phyloP scores from a whole-genome alignment of 2,113 vertebrate genomes.

The Lamprotornis superbus region DNA sequence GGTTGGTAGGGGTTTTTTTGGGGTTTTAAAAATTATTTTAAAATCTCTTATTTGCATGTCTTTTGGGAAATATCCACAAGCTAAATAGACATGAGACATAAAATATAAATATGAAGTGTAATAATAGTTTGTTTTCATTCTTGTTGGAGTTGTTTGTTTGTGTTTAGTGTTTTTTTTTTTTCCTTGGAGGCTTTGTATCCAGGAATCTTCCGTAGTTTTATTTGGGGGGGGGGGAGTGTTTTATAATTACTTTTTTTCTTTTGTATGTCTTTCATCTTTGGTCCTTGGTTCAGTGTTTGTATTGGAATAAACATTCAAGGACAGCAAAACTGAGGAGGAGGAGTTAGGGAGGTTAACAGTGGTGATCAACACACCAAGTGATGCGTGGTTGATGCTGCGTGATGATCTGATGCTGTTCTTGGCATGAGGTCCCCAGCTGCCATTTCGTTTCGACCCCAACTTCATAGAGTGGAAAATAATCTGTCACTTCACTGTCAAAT shows the following conservation, averaged over 20 bases:
- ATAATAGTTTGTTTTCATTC: not conserved
- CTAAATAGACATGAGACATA: not conserved
- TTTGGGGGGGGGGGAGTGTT: too few species aligned
- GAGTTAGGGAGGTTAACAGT: not conserved
- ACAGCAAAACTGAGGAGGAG: not conserved
- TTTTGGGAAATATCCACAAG: not conserved
- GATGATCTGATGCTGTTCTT: not conserved
- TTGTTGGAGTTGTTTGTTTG: not conserved
- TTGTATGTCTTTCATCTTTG: not conserved
- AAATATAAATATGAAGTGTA: not conserved
- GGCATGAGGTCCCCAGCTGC: not conserved
- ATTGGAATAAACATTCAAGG: not conserved
- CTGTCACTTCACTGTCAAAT: not conserved
- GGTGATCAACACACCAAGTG: not conserved
- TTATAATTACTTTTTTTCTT: not conserved
- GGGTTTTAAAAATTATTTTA: not conserved
- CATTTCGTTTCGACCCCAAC: not conserved
- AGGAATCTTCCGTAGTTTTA: not conserved
- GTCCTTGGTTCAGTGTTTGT: not conserved
- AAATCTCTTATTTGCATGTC: not conserved
- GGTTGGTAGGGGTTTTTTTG: not conserved
- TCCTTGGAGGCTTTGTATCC: not conserved
- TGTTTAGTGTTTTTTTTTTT: not conserved
- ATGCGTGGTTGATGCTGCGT: not conserved
- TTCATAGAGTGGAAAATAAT: constrained; percentile 27